phyloP scores from a whole-genome alignment of 2,797 vertebrate species.

The Dromococcyx pavoninus region DNA sequence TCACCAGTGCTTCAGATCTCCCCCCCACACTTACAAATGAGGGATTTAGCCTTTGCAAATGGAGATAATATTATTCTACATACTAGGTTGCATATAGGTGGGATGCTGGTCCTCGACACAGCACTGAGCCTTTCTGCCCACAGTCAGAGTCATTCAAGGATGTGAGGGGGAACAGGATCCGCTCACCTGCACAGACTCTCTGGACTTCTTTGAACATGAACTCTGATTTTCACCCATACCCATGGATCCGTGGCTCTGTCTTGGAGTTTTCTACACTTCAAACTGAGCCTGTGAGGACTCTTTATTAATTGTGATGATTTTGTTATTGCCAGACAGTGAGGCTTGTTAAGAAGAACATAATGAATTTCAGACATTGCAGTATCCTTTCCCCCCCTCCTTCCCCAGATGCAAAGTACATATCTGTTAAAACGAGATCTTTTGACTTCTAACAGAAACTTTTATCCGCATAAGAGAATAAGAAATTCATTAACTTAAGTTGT shows the following conservation, averaged over 20 bases:
- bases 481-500: conserved; percentile 43
- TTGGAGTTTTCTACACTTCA: background rate
- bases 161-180: background rate
- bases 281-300: background rate
- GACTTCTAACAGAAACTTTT: conserved; percentile 45
- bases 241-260: background rate
- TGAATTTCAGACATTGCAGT: background rate
- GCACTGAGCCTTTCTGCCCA: background rate
- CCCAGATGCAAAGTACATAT: conserved; percentile 13
- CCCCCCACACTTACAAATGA: background rate
- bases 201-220: background rate
- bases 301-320: background rate
- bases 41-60: background rate
- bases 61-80: background rate
- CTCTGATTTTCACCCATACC: background rate
- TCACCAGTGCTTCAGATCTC: background rate
- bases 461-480: conserved; percentile 53
- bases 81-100: background rate
- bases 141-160: background rate
- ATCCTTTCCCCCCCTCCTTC: background rate
- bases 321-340: background rate
- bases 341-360: background rate
- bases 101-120: background rate
- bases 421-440: conserved; percentile 42
- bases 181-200: background rate